phyloP scores from a whole-genome alignment of 1,140 invertebrate species.

The Colletes latitarsis region DNA sequence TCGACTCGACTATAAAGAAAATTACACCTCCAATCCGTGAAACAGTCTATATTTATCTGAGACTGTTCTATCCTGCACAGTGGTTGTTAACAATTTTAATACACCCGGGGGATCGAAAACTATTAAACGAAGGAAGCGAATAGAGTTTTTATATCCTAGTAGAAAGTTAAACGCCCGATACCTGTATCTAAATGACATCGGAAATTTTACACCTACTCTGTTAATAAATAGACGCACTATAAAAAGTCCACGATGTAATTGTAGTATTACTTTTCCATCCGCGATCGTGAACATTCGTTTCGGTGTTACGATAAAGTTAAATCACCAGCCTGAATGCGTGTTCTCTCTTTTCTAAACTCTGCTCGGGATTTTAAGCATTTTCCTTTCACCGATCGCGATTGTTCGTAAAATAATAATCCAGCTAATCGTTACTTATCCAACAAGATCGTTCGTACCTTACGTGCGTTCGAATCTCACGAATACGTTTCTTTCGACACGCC shows the following conservation, averaged over 20 bases:
- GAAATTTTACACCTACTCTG: not conserved
- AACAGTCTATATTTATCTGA: no score
- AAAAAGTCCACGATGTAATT: not conserved
- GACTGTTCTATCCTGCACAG: no score
- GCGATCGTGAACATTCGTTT: not conserved
- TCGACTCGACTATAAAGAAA: no score
- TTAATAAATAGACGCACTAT: no score
- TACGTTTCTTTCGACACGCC: not conserved
- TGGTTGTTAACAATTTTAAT: not conserved
- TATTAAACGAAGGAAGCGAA: no score
- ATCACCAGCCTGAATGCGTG: not conserved
- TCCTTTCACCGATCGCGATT: not conserved
- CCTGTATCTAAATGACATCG: not conserved
- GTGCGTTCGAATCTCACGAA: no score
- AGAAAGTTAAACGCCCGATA: conserved; percentile 19
- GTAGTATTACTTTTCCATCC: not conserved
- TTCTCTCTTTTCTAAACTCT: not conserved
- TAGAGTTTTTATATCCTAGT: not conserved
- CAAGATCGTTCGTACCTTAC: not conserved
- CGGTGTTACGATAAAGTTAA: not conserved
- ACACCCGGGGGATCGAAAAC: no score
- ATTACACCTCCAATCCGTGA: no score
- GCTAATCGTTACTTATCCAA: not conserved
- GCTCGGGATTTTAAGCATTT: not conserved
- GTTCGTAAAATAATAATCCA: not conserved